Evolutionary conservation across 2,888 invertebrate genomes (phyloP).

Genomic region (Tetranychus piercei): DNA sequence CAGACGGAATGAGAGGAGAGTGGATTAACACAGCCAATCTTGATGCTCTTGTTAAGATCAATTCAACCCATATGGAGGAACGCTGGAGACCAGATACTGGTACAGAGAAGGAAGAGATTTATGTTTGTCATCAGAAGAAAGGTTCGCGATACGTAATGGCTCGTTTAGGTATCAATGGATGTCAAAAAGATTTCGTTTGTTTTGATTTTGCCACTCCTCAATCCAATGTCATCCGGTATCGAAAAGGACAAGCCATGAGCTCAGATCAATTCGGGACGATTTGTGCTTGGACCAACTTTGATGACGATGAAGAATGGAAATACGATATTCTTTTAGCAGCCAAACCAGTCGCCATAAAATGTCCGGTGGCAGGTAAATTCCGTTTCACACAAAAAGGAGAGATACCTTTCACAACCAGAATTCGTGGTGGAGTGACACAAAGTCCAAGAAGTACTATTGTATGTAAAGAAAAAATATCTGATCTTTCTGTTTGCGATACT

Average conservation of each 20-base stretch:
- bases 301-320: constrained; percentile 62
- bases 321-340: constrained; percentile 60
- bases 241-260: constrained; percentile 51
- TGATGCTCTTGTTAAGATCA: constrained; percentile 78
- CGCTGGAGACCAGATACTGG: constrained; percentile 84
- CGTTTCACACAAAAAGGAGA: constrained; percentile 82
- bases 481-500: constrained; percentile 82
- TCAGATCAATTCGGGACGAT: constrained; percentile 76
- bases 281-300: constrained; percentile 82
- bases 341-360: constrained; percentile 73
- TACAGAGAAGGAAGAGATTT: constrained; percentile 57
- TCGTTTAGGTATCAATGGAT: constrained; percentile 81
- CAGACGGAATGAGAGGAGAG: constrained; percentile 74
- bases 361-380: constrained; percentile 90
- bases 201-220: constrained; percentile 89
- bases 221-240: constrained; percentile 78
- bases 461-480: constrained; percentile 81
- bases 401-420: constrained; percentile 71
- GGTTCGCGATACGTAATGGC: constrained; percentile 89
- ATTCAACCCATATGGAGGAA: constrained; percentile 88
- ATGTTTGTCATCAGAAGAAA: constrained; percentile 78
- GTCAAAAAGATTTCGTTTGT: constrained; percentile 92
- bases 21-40: constrained; percentile 97
- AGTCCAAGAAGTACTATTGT: constrained; percentile 78
- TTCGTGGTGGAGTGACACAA: constrained; percentile 81